These are phyloP conservation scores for Geococcyx californianus DNA, from an alignment of 2,113 vertebrate species.

Conservation along the genomic window DNA sequence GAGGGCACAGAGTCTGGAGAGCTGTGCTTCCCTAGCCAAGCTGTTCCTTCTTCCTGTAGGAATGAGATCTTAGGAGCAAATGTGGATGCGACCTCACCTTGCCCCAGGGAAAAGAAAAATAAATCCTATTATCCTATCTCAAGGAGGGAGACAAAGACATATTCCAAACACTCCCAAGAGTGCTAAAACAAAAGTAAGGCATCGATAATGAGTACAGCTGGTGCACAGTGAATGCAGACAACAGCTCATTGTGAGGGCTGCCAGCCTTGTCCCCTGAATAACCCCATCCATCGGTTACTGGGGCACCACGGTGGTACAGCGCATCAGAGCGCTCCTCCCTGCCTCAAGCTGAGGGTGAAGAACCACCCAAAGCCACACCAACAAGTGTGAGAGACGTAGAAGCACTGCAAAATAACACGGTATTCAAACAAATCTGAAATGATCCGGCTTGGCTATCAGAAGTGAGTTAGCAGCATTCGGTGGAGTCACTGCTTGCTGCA, in stretches of 20 bases:
- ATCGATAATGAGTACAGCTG: background rate
- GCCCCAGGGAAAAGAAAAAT: background rate
- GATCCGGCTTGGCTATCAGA: background rate
- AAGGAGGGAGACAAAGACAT: background rate
- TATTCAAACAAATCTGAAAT: background rate
- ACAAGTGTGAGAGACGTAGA: background rate
- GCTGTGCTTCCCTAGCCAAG: background rate
- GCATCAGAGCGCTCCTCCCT: background rate
- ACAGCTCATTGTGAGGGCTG: background rate
- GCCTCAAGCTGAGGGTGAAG: background rate
- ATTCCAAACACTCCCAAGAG: background rate
- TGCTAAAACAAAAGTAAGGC: background rate
- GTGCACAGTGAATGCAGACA: background rate
- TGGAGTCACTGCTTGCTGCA: background rate
- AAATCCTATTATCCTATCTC: background rate
- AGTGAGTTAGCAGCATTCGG: background rate
- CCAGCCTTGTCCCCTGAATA: background rate
- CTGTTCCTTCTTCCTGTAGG: background rate
- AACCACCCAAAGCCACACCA: background rate
- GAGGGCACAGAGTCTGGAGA: background rate
- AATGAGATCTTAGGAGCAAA: background rate
- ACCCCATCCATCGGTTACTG: background rate
- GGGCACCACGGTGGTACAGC: background rate
- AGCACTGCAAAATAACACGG: rapidly evolving
- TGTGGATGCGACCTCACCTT: background rate